phyloP scores from a whole-genome alignment of 2,113 vertebrate species.

The Syngnathus typhle region DNA sequence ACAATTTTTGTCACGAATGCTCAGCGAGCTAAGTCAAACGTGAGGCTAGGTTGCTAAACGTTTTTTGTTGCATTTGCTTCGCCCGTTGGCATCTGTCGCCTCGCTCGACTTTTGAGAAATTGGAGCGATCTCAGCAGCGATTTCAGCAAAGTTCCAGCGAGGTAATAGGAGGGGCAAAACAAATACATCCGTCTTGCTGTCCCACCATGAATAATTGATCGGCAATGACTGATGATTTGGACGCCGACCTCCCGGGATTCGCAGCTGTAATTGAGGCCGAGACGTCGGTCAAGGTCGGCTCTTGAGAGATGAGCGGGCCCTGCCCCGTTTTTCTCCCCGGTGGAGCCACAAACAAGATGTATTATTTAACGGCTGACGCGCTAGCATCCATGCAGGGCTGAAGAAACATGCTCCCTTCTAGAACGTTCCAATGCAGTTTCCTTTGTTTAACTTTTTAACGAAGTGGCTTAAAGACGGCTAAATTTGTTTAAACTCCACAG shows the following conservation, averaged over 20 bases:
- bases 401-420: neutral
- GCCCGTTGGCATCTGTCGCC: neutral
- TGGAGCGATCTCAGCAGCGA: neutral
- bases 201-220: slow-evolving; percentile 63
- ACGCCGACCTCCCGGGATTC: slow-evolving; percentile 39
- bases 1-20: neutral
- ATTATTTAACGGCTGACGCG: neutral
- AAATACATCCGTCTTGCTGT: slow-evolving; percentile 59
- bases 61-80: neutral
- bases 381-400: neutral
- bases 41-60: neutral
- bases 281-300: slow-evolving; percentile 47
- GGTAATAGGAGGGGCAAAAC: slow-evolving; percentile 40
- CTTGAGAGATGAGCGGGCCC: slow-evolving; percentile 34
- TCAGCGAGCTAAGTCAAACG: neutral
- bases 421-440: neutral
- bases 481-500: neutral
- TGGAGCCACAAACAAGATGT: neutral
- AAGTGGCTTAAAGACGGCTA: neutral
- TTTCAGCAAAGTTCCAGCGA: slow-evolving; percentile 31
- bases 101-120: too few relatives aligned
- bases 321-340: slow-evolving; percentile 8
- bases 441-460: neutral
- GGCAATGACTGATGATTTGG: slow-evolving; percentile 53
- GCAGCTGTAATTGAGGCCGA: slow-evolving; percentile 44